Conservation (phyloP, 2,113 vertebrate genomes). For the Hassar affinis region DNA sequence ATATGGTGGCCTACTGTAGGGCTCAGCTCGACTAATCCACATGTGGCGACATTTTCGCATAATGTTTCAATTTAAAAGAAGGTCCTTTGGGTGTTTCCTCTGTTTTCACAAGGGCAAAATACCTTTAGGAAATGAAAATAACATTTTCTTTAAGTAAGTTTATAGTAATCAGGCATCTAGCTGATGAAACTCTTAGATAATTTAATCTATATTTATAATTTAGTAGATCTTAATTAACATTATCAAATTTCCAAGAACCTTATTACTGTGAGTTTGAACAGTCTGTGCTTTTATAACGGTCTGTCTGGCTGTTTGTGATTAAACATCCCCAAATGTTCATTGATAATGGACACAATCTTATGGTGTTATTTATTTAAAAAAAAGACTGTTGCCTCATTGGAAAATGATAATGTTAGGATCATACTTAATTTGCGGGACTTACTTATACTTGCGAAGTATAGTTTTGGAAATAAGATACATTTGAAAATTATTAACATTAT, state of each 20-base stretch:
- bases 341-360: background rate
- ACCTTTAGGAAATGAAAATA: background rate
- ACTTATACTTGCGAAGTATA: too few relatives aligned
- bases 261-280: background rate
- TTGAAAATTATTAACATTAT: background rate
- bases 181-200: background rate
- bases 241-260: background rate
- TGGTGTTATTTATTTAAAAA: background rate
- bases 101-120: background rate
- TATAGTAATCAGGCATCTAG: background rate
- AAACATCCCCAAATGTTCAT: background rate
- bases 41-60: conserved; percentile 29
- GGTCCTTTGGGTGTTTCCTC: background rate
- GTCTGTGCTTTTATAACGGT: background rate
- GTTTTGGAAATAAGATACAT: background rate
- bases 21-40: conserved; percentile 39
- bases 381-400: background rate
- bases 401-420: background rate
- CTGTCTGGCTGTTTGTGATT: background rate
- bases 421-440: background rate
- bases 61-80: conserved; percentile 5
- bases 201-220: background rate
- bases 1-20: conserved; percentile 45
- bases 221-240: background rate
- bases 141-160: background rate